Percentiles rank a stretch among this genome's conserved stretches.
Conservation (phyloP, 2,888 invertebrate species). For the Xestia rhomboidea region DNA sequence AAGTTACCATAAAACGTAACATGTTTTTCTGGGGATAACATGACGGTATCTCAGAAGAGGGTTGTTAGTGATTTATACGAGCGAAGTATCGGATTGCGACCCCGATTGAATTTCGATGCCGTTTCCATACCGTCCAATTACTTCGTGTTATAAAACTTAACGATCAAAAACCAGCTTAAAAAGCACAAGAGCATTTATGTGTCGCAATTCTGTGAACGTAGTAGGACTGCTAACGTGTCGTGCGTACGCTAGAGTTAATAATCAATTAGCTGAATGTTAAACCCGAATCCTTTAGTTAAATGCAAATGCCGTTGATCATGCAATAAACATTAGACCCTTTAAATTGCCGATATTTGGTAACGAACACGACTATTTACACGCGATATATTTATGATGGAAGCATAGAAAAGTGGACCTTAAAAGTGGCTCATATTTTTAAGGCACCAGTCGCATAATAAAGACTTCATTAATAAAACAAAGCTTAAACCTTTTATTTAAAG, state of each 20-base stretch:
- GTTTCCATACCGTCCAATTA: constrained; percentile 73
- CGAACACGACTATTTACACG: constrained; percentile 43
- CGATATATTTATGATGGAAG: constrained; percentile 27
- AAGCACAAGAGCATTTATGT: constrained; percentile 56
- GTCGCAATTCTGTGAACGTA: constrained; percentile 59
- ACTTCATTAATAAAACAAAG: background rate
- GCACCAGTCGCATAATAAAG: background rate
- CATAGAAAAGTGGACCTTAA: constrained; percentile 1
- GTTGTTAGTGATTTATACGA: constrained; percentile 76
- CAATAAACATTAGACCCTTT: constrained; percentile 57
- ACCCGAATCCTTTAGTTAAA: constrained; percentile 65
- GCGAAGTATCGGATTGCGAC: constrained; percentile 74
- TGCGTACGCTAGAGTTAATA: constrained; percentile 69
- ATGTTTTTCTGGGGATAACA: constrained; percentile 66
- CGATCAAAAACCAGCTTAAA: constrained; percentile 63
- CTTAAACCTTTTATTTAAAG: constrained; percentile 20
- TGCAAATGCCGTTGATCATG: constrained; percentile 63
- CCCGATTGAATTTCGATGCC: constrained; percentile 77
- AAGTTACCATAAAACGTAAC: constrained; percentile 87
- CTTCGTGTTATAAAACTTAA: constrained; percentile 67
- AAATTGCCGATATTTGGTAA: constrained; percentile 43
- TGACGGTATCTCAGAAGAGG: constrained; percentile 72
- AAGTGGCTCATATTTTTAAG: constrained; percentile 10
- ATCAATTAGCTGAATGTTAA: constrained; percentile 71
- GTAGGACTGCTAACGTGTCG: constrained; percentile 61